Base-by-base conservation (phyloP, 2,888 invertebrate species). In the Amphiduros pacificus region DNA sequence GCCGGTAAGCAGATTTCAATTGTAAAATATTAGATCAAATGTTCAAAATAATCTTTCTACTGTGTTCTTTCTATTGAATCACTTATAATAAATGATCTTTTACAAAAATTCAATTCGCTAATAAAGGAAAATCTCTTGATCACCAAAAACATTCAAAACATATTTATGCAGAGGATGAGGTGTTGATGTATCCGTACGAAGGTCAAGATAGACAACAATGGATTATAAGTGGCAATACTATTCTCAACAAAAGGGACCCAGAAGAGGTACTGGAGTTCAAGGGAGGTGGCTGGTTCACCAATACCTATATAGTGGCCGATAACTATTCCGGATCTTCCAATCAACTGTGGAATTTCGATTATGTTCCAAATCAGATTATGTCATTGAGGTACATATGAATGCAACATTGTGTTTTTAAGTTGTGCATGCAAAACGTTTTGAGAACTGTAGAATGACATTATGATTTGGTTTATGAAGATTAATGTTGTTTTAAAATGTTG, bases 271-370 rank as follows among this genome's bases (percentile, higher is more conserved):
- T 58, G 31, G 58, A 58, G 24, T 28, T 32, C 50, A 31, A 31
- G 26, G 40, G 20, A 3, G 40, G 40, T 17, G 27, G 20, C 49
- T 11, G 29, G 24, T 17, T 26, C 24, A 58, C 58, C 36, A 32
- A 22, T 20, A 17, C 54, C 6, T 32, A 40, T 32, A n/a, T 58
- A 4, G 26, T 36, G 1, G 32, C 49, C 11, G 32, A 24, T 24
- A 27, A 49, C 29, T 58, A 51, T 36, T 28, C 28, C 20, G 51
- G 36, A 6, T 6, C 17, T 2, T 48, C 58, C 11, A 32, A 29
- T n/a, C 58, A 58, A 26, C 51, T 49, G n/a, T 58, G 58, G 58
- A 31, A 36, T 31, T 58, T 58, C 32, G 58, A 58, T 31, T 58
- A 58, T 40, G 31, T 31, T 5, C 27, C 31, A 22, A 32, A 58